A percentile compares a stretch with the other conserved stretches of the same genome.
Conservation (phyloP, 2,888 invertebrate genomes). For the Caenorhabditis panamensis region DNA sequence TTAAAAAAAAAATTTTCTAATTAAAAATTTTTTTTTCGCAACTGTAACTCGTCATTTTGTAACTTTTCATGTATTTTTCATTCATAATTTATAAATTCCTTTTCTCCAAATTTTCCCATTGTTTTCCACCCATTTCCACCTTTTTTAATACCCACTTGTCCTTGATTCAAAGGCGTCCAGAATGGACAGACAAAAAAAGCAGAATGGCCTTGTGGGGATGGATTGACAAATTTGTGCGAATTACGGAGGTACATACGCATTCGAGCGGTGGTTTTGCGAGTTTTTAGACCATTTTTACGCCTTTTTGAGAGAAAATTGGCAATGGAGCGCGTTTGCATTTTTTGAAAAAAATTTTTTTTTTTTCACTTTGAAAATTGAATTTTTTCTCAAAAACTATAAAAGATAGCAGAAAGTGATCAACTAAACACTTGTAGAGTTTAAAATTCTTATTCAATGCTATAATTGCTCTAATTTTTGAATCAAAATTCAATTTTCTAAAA, state of each 20-base stretch:
- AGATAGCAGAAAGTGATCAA: no score
- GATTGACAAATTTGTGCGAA: constrained; percentile 1
- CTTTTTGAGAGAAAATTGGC: no score
- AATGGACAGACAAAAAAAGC: neutral
- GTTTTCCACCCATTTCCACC: neutral
- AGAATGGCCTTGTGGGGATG: neutral
- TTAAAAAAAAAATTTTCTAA: neutral
- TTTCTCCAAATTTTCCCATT: neutral
- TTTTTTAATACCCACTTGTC: constrained; percentile 21
- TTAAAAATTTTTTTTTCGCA: neutral
- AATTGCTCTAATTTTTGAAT: no score
- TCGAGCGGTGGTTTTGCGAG: neutral
- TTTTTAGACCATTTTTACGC: neutral
- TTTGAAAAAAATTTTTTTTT: no score
- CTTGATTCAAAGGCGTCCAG: constrained; percentile 4
- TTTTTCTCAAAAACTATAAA: no score
- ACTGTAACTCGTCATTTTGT: neutral
- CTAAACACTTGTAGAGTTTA: no score
- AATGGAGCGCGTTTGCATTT: neutral
- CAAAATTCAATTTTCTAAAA: no score
- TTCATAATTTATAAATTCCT: neutral
- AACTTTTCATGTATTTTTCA: neutral
- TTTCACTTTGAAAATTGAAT: no score
- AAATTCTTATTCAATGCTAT: no score
- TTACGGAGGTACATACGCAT: neutral